These are phyloP conservation scores for Mormyrus proboscirostris DNA, from an alignment of 2,797 vertebrate species.

Conservation along the genomic window DNA sequence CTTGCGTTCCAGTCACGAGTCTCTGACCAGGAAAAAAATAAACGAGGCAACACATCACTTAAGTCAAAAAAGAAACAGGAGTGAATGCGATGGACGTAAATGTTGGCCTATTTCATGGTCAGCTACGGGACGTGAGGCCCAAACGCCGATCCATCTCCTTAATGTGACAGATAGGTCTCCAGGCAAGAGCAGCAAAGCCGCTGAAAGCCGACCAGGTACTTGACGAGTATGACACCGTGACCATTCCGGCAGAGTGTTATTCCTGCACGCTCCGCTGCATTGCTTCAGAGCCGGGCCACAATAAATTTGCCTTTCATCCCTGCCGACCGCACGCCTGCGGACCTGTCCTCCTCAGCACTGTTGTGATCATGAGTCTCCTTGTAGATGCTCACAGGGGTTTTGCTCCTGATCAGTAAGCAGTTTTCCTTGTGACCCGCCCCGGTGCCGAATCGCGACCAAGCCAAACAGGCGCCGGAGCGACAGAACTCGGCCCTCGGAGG, in stretches of 20 bases:
- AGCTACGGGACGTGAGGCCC: conserved; percentile 60
- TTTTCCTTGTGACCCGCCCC: conserved; percentile 61
- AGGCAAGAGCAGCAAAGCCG: conserved; percentile 62
- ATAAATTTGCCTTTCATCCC: conserved; percentile 67
- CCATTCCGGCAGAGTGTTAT: conserved; percentile 63
- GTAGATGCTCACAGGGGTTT: conserved; percentile 63
- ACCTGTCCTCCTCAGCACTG: conserved; percentile 65
- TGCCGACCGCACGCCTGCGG: conserved; percentile 56
- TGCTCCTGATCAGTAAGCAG: conserved; percentile 61
- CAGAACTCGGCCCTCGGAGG: conserved; percentile 52
- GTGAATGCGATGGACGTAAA: conserved; percentile 67
- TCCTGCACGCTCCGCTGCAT: conserved; percentile 65
- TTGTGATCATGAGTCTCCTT: conserved; percentile 66
- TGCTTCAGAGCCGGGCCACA: conserved; percentile 61
- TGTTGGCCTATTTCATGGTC: conserved; percentile 78
- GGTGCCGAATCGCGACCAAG: conserved; percentile 49
- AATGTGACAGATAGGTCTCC: conserved; percentile 76
- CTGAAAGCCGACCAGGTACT: conserved; percentile 66
- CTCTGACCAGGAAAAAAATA: conserved; percentile 34
- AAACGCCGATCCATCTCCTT: conserved; percentile 72
- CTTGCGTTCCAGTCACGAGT: conserved; percentile 59
- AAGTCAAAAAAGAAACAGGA: conserved; percentile 54
- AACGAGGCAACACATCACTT: conserved; percentile 58
- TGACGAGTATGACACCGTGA: conserved; percentile 72
- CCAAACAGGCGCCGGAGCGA: conserved; percentile 39